A percentile compares a stretch with the other conserved stretches of the same genome.
phyloP scores from a whole-genome alignment of 1,140 invertebrate genomes.

The Orchesella cincta region DNA sequence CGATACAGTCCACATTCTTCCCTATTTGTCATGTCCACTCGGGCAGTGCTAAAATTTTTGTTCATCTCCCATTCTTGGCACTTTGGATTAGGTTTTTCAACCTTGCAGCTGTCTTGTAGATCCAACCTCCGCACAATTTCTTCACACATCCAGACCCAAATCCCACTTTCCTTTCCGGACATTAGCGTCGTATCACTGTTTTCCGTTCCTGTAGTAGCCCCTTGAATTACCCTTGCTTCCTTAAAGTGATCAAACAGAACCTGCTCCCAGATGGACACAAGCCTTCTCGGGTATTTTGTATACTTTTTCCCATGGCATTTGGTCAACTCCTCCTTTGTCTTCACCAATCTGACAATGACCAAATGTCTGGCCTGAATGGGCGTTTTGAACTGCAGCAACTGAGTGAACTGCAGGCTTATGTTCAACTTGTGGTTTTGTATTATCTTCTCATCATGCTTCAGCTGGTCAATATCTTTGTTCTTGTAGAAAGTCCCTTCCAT shows the following conservation, averaged over 20 bases:
- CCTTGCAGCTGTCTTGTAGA: conserved; percentile 11
- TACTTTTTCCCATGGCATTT: conserved; percentile 26
- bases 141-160: conserved; percentile 42
- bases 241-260: conserved; percentile 43
- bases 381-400: conserved; percentile 39
- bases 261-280: conserved; percentile 41
- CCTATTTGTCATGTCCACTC: background rate
- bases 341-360: conserved; percentile 34
- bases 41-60: background rate
- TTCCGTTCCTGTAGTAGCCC: background rate
- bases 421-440: conserved; percentile 24
- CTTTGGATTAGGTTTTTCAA: background rate
- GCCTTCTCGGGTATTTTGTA: conserved; percentile 31
- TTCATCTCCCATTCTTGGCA: background rate
- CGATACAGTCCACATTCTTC: background rate
- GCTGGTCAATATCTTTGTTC: background rate
- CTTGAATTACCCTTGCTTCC: conserved; percentile 38
- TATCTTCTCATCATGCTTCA: background rate
- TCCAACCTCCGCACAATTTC: conserved; percentile 36
- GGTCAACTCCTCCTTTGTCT: conserved; percentile 22
- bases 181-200: background rate
- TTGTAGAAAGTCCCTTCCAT: background rate
- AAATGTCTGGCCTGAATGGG: conserved; percentile 38
- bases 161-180: conserved; percentile 31
- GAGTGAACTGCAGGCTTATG: conserved; percentile 22